Conservation (phyloP, 1,140 invertebrate genomes). For the Lepidurus apus region DNA sequence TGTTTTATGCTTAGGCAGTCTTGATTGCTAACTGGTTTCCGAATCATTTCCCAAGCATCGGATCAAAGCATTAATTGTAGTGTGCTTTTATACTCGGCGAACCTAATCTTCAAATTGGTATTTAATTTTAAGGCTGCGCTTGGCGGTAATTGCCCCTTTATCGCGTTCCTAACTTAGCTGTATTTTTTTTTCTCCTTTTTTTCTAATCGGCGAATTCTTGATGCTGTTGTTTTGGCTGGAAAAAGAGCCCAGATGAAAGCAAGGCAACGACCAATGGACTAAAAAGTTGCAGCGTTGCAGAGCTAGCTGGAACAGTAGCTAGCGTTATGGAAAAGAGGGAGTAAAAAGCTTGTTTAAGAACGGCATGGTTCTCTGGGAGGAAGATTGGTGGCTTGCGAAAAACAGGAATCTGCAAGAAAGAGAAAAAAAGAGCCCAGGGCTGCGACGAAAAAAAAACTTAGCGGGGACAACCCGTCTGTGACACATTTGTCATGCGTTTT, state of each 20-base stretch:
- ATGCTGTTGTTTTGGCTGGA: neutral
- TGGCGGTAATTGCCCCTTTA: too few species aligned
- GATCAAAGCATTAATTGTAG: too few species aligned
- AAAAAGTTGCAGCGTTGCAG: neutral
- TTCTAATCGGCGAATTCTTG: neutral
- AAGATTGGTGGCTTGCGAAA: neutral
- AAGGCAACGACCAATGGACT: neutral
- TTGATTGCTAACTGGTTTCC: too few species aligned
- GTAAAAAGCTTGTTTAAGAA: neutral
- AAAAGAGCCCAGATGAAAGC: neutral
- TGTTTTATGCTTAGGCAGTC: too few species aligned
- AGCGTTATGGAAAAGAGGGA: neutral
- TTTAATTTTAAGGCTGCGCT: too few species aligned
- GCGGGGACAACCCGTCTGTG: neutral
- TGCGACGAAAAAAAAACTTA: neutral
- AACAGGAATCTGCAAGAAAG: neutral
- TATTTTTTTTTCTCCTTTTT: neutral
- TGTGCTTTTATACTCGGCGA: too few species aligned
- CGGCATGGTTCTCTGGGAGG: neutral
- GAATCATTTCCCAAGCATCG: too few species aligned
- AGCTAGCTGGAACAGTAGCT: slow-evolving; percentile 3
- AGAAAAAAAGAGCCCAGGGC: neutral
- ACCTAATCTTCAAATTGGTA: too few species aligned
- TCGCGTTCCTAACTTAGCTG: neutral
- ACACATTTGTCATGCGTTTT: slow-evolving; percentile 1